Conservation (phyloP, 1,140 invertebrate genomes). For the Ceratitis capitata region DNA sequence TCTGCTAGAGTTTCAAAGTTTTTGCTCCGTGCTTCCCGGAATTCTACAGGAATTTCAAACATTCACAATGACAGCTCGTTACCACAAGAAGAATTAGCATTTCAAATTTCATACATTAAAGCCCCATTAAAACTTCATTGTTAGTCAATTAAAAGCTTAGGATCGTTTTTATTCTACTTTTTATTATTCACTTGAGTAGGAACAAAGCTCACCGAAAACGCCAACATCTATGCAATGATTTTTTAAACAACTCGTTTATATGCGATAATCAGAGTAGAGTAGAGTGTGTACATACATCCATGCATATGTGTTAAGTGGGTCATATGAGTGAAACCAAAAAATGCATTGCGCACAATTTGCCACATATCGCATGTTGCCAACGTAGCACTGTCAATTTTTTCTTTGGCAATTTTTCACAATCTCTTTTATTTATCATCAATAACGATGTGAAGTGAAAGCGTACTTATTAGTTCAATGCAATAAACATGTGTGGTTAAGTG, state of each 20-base stretch:
- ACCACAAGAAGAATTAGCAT: no score
- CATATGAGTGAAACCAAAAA: neutral
- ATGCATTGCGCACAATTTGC: neutral
- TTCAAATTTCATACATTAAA: no score
- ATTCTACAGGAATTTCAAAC: no score
- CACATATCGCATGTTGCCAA: neutral
- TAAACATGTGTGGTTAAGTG: neutral
- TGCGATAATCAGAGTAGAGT: neutral
- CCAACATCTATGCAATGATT: neutral
- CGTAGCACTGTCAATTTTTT: neutral
- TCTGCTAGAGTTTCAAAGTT: no score
- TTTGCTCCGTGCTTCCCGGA: no score
- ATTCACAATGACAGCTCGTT: no score
- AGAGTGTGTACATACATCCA: no score
- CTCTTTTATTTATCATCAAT: neutral
- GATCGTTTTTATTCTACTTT: no score
- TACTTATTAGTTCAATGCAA: neutral
- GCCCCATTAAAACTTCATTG: no score
- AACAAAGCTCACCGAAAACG: neutral
- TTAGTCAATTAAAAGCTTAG: no score
- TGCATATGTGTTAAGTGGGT: neutral
- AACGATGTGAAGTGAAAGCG: neutral
- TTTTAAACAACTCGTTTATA: slow-evolving; percentile 20
- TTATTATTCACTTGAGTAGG: no score
- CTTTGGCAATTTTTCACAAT: neutral